Evolutionary conservation across 2,797 vertebrate genomes (phyloP).

Genomic region (Phalloptychus januarius): DNA sequence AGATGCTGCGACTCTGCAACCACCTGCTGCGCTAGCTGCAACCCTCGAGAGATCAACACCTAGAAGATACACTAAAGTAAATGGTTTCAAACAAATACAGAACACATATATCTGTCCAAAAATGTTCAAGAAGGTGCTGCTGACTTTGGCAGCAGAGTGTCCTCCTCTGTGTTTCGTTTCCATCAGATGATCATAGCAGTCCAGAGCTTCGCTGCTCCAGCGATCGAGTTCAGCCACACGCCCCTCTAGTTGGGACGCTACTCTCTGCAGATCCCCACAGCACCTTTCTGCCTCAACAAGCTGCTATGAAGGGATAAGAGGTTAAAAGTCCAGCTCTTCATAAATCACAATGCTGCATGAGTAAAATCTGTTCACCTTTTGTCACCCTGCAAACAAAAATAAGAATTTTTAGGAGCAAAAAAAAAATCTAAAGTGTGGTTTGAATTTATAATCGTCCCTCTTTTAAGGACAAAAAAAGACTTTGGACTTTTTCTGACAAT

Average conservation of each 20-base stretch:
- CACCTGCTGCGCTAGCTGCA: conserved; percentile 45
- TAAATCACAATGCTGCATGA: background rate
- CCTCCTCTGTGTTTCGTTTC: conserved; percentile 31
- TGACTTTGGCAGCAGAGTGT: conserved; percentile 41
- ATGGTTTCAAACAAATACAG: background rate
- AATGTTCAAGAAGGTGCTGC: background rate
- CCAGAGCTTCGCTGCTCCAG: conserved; percentile 68
- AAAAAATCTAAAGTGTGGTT: background rate
- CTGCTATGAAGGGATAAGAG: conserved; percentile 23
- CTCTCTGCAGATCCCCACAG: conserved; percentile 64
- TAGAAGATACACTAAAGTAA: conserved; percentile 4
- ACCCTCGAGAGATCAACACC: conserved; percentile 42
- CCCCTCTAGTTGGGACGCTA: conserved; percentile 63
- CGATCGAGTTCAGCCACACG: conserved; percentile 65
- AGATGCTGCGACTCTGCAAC: conserved; percentile 32
- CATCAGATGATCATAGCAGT: conserved; percentile 53
- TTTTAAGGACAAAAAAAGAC: too few relatives aligned
- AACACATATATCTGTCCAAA: background rate
- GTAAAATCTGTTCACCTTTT: background rate
- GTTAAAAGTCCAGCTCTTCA: background rate
- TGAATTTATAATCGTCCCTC: background rate
- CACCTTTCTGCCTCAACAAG: conserved; percentile 53
- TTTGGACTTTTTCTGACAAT: too few relatives aligned
- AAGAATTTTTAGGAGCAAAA: background rate
- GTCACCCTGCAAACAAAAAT: background rate